Percentiles rank a stretch among this genome's conserved stretches.
These are phyloP conservation scores for Erannis defoliaria DNA, from an alignment of 2,888 invertebrate genomes.

Conservation along the genomic window DNA sequence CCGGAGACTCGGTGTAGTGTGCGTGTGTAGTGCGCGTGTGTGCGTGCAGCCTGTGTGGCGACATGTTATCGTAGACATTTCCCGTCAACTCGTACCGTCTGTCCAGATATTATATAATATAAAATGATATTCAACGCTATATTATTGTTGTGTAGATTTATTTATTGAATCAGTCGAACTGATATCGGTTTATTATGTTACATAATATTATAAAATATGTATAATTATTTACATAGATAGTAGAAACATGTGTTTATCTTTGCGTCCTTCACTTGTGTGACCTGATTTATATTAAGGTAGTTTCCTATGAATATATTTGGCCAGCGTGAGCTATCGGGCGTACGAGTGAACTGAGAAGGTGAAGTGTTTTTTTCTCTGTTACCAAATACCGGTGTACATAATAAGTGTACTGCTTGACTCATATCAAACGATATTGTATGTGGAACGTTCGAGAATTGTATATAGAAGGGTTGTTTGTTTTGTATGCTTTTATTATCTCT, in stretches of 20 bases:
- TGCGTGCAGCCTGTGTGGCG: slow-evolving; percentile 6
- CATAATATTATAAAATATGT: slow-evolving; percentile 56
- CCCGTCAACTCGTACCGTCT: slow-evolving; percentile 63
- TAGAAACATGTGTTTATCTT: slow-evolving; percentile 57
- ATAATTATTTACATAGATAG: slow-evolving; percentile 61
- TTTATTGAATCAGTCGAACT: slow-evolving; percentile 61
- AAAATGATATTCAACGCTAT: slow-evolving; percentile 40
- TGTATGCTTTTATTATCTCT: slow-evolving; percentile 46
- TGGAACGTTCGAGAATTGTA: slow-evolving; percentile 49
- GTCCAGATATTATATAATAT: slow-evolving; percentile 55
- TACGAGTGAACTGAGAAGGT: slow-evolving; percentile 20
- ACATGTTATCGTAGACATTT: slow-evolving; percentile 66
- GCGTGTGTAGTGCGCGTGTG: slow-evolving; percentile 50
- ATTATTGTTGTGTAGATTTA: slow-evolving; percentile 51
- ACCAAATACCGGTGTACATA: slow-evolving; percentile 35
- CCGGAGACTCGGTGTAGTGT: slow-evolving; percentile 51
- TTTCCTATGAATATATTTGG: slow-evolving; percentile 69
- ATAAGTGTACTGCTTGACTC: slow-evolving; percentile 20
- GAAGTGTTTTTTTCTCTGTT: slow-evolving; percentile 23
- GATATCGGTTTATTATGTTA: slow-evolving; percentile 60
- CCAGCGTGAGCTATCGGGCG: slow-evolving; percentile 64
- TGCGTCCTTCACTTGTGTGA: slow-evolving; percentile 82
- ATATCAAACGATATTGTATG: slow-evolving; percentile 26
- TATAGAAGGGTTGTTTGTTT: slow-evolving; percentile 54
- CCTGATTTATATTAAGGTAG: slow-evolving; percentile 85